Conservation (phyloP, 2,888 invertebrate genomes). For the Pyrrhosoma nymphula region DNA sequence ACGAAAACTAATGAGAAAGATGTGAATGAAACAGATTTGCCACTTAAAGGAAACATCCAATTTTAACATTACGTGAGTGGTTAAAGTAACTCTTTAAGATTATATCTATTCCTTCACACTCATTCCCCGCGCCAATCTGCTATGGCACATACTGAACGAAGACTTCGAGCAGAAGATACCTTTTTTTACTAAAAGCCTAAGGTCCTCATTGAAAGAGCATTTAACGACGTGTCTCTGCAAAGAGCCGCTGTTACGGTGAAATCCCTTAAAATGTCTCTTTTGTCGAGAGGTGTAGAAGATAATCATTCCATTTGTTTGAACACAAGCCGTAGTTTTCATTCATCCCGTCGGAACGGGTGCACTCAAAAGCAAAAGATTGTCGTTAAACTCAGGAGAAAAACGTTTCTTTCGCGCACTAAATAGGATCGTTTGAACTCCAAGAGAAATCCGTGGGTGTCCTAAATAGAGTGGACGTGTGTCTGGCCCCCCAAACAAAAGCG, state of each 20-base stretch:
- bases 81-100: no score
- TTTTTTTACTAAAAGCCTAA: background rate
- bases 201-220: background rate
- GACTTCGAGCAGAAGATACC: background rate
- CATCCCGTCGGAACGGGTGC: background rate
- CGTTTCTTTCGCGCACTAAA: background rate
- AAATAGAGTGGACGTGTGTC: background rate
- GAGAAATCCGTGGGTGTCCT: background rate
- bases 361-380: background rate
- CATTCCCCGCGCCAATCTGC: no score
- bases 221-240: background rate
- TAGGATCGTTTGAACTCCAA: background rate
- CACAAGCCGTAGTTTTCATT: background rate
- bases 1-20: no score
- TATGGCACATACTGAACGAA: no score
- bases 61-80: no score
- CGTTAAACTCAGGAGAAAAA: background rate
- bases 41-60: no score
- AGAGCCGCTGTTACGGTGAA: background rate
- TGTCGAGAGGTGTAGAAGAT: background rate
- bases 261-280: background rate
- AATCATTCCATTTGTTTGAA: background rate
- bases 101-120: no score
- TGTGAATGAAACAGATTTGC: no score
- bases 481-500: background rate